These are phyloP conservation scores for Lasioglossum marginatum DNA, from an alignment of 2,888 invertebrate genomes.

Conservation along the genomic window DNA sequence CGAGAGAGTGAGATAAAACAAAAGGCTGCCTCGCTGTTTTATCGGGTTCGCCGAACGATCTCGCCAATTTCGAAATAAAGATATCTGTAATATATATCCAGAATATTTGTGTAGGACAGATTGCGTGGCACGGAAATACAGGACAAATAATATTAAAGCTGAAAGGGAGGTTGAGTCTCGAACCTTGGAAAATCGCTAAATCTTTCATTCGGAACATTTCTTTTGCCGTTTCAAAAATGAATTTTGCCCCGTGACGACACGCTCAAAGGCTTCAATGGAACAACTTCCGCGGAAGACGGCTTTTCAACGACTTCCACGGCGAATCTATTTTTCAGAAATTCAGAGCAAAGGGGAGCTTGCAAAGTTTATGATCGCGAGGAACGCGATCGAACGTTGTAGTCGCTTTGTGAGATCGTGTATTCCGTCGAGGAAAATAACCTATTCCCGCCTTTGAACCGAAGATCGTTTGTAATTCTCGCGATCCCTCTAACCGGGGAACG, in stretches of 20 bases:
- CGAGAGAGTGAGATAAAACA: background rate
- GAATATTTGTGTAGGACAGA: background rate
- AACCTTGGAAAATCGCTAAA: background rate
- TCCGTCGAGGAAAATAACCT: background rate
- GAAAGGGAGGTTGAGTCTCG: background rate
- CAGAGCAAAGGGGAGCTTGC: background rate
- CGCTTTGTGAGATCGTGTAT: background rate
- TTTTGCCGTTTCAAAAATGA: slow-evolving; percentile 3
- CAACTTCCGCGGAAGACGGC: background rate
- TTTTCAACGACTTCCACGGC: background rate
- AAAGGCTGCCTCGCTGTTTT: background rate
- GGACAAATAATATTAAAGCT: too few species aligned
- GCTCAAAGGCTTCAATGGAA: background rate
- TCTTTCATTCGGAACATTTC: background rate
- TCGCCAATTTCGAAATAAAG: background rate
- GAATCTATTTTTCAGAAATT: slow-evolving; percentile 3
- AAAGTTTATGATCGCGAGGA: background rate
- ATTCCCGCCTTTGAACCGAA: background rate
- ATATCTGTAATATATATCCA: background rate
- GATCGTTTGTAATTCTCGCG: background rate
- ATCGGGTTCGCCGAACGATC: background rate
- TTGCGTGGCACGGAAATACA: too few species aligned
- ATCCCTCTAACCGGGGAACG: background rate
- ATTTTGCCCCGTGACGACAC: background rate
- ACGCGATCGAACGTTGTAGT: background rate